phyloP scores from a whole-genome alignment of 2,113 vertebrate genomes.

The Galbula dea region DNA sequence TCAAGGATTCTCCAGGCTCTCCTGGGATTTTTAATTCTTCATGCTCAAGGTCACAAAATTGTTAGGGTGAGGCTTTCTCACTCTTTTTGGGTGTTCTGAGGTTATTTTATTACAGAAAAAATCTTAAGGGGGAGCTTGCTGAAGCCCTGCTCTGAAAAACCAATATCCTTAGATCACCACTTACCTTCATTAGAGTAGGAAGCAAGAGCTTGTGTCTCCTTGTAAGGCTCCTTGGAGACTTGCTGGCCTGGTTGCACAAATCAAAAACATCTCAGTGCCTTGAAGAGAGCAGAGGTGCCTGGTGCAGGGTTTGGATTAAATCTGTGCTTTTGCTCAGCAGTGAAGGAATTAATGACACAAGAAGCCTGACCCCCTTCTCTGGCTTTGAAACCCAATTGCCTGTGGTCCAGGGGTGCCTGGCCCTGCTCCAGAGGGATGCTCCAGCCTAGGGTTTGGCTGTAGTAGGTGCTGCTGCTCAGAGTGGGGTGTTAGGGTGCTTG shows the following conservation, averaged over 20 bases:
- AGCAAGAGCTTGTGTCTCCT: conserved; percentile 34
- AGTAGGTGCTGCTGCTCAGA: neutral
- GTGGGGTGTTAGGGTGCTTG: neutral
- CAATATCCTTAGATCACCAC: neutral
- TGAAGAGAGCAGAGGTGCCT: neutral
- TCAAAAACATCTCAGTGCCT: neutral
- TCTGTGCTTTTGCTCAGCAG: neutral
- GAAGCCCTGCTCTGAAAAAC: neutral
- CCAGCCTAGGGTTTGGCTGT: neutral
- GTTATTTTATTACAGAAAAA: neutral
- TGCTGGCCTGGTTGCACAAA: conserved; percentile 46
- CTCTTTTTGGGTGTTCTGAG: neutral
- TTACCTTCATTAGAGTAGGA: conserved; percentile 63
- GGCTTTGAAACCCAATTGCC: neutral
- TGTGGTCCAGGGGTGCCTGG: fast-evolving
- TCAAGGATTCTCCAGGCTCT: neutral
- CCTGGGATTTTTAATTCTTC: neutral
- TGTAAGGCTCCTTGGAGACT: neutral
- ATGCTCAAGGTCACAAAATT: neutral
- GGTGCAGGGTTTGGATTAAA: neutral
- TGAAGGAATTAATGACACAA: fast-evolving
- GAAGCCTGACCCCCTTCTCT: fast-evolving
- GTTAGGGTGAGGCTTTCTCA: neutral
- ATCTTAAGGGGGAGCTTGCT: neutral
- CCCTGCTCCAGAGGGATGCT: neutral